Base-by-base conservation (phyloP, 2,888 invertebrate genomes). In the Cactoblastis cactorum region DNA sequence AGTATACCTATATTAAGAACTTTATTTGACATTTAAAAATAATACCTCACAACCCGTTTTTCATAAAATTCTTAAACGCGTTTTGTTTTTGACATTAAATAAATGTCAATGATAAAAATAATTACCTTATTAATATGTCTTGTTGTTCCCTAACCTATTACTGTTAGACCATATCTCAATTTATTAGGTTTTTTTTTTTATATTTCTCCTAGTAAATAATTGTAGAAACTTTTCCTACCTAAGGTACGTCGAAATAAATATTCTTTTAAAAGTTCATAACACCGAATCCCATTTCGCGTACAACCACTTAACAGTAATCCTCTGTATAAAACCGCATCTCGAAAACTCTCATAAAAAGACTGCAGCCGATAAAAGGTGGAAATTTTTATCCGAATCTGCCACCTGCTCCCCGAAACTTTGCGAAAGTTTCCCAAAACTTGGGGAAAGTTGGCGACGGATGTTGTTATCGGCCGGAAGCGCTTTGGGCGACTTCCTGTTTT, bases 381-480 rank as follows among this genome's bases (percentile, higher is more conserved):
- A 71, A 75, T 85, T 88, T 88, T 88, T 82, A 80, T 83, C 82
- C 83, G 74, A 76, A 74, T 67, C 73, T 69, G 77, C 80, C 88
- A 88, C 88, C 88, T 88, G 88, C 81, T 85, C 71, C 71, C 58
- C 49, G 57, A 70, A 80, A 68, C 71, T 81, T 67, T 46, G 45
- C 53, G 55, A 69, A 81, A 80, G 64, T 83, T 81, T 12, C 69
- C 58, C 49, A 57, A 69, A 80, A 68, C 71, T 81, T 67, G 49
- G 45, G 54, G 55, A 70, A 81, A 80, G 63, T 82, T 81, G 65
- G 67, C 71, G 68, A 77, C 81, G 87, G 86, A 88, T 85, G 88
- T 83, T 89, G 88, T 88, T 89, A 89, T 88, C 88, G 83, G 86
- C 84, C 87, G 88, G 88, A 89, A 87, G 81, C 80, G 88, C 88